Evolutionary conservation across 1,140 invertebrate genomes (phyloP), one percentile per base, ranked within the genome.

Genomic region (Ephestia elutella): DNA sequence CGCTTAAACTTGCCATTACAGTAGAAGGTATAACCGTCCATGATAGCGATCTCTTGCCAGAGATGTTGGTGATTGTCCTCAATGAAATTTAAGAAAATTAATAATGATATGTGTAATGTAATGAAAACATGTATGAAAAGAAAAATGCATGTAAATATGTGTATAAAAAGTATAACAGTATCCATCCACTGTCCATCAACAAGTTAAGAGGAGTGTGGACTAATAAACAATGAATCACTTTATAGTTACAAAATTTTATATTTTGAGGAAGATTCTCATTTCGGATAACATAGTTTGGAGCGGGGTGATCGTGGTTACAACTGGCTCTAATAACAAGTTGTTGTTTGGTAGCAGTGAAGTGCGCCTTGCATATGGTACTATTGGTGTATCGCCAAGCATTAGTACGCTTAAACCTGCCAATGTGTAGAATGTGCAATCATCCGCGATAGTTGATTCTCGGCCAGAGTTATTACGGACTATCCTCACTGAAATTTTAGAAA

Each of bases 361-460:
- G 5, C n/a, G 53, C 53, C 28, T 54, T 54, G 15, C 53, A 54
- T 17, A 7, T 32, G 25, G n/a, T 8, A 15, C 18, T 35, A 0
- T 32, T 54, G 13, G 53, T 54, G 53, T 28, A 54, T 9, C 15
- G 7, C 53, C 53, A 54, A 5, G 28, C n/a, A 15, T 54, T 19
- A 0, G 53, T 54, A 5, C 0, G 2, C 11, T 17, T 15, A 3
- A 9, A 2, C 4, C 30, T 7, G 7, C 53, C 10, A 9, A 61
- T 60, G 5, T 63, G 54, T 77, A 79, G 57, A 68, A 79, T 0
- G 70, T 71, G 54, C 61, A 75, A 3, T 66, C 72, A 3, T 71
- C 51, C 2, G 72, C 10, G 2, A 76, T 35, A 0, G 65, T 65
- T 15, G 71, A 49, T 18, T 62, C 60, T 9, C 66, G 68, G 1